Conservation (phyloP, 2,113 vertebrate genomes). For the Labeo rohita region DNA sequence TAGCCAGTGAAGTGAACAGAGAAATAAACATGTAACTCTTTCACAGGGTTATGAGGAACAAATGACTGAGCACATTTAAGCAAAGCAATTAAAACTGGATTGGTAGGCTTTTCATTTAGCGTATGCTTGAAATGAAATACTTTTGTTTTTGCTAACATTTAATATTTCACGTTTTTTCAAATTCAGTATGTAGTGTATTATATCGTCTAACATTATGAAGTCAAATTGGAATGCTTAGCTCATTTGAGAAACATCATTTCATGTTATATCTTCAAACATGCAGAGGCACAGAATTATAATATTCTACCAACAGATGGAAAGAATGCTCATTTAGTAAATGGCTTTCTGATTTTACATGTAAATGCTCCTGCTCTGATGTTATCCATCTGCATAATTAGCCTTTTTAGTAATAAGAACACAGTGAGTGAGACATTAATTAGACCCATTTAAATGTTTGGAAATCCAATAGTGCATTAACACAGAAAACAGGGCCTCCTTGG, state of each 20-base stretch:
- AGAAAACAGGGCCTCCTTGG: constrained; percentile 21
- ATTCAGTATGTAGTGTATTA: not conserved
- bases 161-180: not conserved
- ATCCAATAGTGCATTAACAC: constrained; percentile 49
- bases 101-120: not conserved
- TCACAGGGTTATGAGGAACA: constrained; percentile 43
- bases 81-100: not conserved
- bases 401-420: constrained; percentile 58
- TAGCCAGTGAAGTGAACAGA: constrained; percentile 60
- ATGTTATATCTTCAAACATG: constrained; percentile 43
- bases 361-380: constrained; percentile 43
- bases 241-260: not conserved
- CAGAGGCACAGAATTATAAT: constrained; percentile 31
- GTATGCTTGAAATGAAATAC: not conserved
- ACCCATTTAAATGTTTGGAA: constrained; percentile 49
- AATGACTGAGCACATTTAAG: constrained; percentile 32
- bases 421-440: constrained; percentile 62
- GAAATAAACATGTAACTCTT: constrained; percentile 56
- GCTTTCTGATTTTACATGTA: constrained; percentile 52
- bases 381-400: constrained; percentile 59
- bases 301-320: constrained; percentile 52
- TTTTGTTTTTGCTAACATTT: not conserved
- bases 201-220: not conserved
- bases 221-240: constrained; percentile 1
- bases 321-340: constrained; percentile 49